Base-by-base conservation (phyloP, 2,797 vertebrate genomes). In the Fratercula arctica region DNA sequence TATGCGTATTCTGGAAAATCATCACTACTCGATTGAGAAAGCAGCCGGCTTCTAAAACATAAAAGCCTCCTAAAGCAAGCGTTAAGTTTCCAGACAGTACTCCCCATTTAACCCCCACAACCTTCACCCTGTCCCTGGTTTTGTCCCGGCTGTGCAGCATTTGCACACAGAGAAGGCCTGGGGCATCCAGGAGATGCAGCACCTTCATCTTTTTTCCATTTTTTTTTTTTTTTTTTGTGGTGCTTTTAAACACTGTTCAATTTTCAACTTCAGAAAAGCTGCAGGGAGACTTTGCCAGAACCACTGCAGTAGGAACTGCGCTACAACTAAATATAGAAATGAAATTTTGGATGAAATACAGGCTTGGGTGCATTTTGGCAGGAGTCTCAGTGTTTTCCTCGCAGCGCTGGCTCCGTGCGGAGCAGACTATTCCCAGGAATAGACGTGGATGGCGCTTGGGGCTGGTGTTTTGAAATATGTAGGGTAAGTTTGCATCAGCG, bases 291-390 rank as follows among this genome's bases (percentile, higher is more conserved):
- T 43, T 79, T 94, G 95, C 93, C 95, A 96, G 88, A 93, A 88
- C 83, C 63, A 8, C 93, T 97, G 95, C 70, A 48, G 51, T 20
- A 95, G 88, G 84, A 90, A 94, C 73, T 84, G 74, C 80, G 59
- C 86, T 85, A 16, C 83, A 41, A 39, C 84, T 93, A 94, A 95
- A 96, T 72, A 95, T 83, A 96, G 95, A 94, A 89, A 90, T 4
- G n/a, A 63, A 51, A 56, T 90, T 94, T 89, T 76, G 95, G 94
- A 74, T 79, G 81, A 86, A 95, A 89, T 80, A 63, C 74, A 83
- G 94, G 60, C 91, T 95, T 63, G 93, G 91, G 94, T 92, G 77
- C 88, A 60, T 91, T 95, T 95, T 95, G 94, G 96, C 95, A 95
- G 68, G 9, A 70, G 43, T 0, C 17, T 64, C 68, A 60, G 60